phyloP scores from a whole-genome alignment of 2,113 vertebrate genomes.

The Festucalex cinctus region DNA sequence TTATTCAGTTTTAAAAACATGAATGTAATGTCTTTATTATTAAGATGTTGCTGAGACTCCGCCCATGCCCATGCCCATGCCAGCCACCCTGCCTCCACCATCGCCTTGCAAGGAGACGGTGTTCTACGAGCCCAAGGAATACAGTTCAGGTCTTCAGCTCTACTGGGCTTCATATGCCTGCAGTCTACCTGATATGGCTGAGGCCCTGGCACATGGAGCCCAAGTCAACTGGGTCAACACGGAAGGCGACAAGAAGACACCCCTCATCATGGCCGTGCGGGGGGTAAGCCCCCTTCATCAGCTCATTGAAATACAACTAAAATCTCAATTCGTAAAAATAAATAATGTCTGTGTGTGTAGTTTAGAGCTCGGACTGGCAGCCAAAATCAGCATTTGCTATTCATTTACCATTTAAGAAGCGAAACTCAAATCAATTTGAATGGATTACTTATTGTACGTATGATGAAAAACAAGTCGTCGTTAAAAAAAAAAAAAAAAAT shows the following conservation, averaged over 20 bases:
- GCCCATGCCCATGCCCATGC: conserved; percentile 59
- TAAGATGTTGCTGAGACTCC: conserved; percentile 59
- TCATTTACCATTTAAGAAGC: too few species aligned
- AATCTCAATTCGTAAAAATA: not conserved
- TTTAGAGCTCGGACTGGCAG: too few species aligned
- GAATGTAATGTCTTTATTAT: not conserved
- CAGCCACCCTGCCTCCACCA: conserved; percentile 50
- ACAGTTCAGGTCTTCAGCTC: conserved; percentile 82
- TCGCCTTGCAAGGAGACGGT: conserved; percentile 73
- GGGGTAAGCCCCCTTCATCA: conserved; percentile 77
- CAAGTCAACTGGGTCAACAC: conserved; percentile 92
- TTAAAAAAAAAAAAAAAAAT: too few species aligned
- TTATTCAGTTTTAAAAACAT: not conserved
- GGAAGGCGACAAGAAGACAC: conserved; percentile 85
- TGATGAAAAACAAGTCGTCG: too few species aligned
- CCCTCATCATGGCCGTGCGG: conserved; percentile 92
- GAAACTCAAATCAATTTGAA: too few species aligned
- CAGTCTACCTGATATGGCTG: conserved; percentile 91
- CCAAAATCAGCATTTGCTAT: too few species aligned
- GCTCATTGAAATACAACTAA: not conserved
- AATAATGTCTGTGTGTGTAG: too few species aligned
- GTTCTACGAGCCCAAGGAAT: conserved; percentile 77
- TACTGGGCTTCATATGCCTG: conserved; percentile 86
- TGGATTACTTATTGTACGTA: too few species aligned
- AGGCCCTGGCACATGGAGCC: conserved; percentile 90